Base-by-base conservation (phyloP, 2,888 invertebrate genomes). In the Sphaerophoria rueppellii region DNA sequence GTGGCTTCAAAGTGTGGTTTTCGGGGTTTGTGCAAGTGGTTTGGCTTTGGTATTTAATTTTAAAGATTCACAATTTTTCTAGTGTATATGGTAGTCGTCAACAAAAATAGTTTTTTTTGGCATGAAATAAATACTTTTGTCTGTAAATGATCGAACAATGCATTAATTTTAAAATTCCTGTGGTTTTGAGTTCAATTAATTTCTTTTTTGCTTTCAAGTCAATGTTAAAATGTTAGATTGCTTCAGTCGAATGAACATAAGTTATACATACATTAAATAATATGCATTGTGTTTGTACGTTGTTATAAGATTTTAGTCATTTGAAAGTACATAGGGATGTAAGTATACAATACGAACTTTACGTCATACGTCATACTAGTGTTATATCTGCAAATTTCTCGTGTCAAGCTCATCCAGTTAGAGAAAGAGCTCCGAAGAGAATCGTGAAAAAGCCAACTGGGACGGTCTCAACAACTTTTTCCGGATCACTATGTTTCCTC, bases 61-160 rank as follows among this genome's bases (percentile, higher is more conserved):
- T 74, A 14, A n/a, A 70, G 16, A 52, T 50, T 60, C 61, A 67
- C 58, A 58, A 6, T 34, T 14, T 63, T 57, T 78, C 69, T 34
- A 32, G 24, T 24, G 55, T 52, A 63, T 69, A 63, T 73, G 70
- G 60, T 69, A 16, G 37, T 65, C 73, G 50, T 73, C 55, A 58
- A 69, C 35, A 40, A 24, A 46, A 69, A 82, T 24, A 82, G 50
- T 77, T 78, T 77, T 77, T 76, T 78, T 65, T 40, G 24, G 9
- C 67, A 12, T 69, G 76, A 76, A 57, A 52, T 70, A 60, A 46
- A 37, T 40, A 78, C 46, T 60, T 71, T 43, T 50, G 35, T 37
- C 32, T 7, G 24, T 40, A 70, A 75, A 77, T 78, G 74, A 75
- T 75, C 67, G 82, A 78, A 83, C 75, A 79, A 83, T 82, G 65